A percentile compares a stretch with the other conserved stretches of the same genome.
Evolutionary conservation across 2,888 invertebrate genomes (phyloP).

Genomic region (Ophioninae sp.): DNA sequence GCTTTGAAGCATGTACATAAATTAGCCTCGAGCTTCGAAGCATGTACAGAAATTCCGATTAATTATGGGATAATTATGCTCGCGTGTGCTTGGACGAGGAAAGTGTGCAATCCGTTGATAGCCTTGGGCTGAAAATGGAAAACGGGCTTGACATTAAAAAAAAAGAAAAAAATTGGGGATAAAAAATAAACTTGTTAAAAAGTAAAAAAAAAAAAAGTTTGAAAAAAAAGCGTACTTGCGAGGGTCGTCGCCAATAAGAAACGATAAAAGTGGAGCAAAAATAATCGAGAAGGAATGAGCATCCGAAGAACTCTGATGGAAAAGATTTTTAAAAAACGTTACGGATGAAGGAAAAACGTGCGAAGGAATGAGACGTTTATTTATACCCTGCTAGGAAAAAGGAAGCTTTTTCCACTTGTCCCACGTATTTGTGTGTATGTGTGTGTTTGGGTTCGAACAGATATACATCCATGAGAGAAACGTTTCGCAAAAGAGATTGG

Average conservation of each 20-base stretch:
- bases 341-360: conserved; percentile 33
- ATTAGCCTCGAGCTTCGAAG: too few relatives aligned
- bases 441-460: background rate
- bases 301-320: conserved; percentile 30
- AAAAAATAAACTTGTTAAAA: too few relatives aligned
- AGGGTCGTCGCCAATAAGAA: conserved; percentile 21
- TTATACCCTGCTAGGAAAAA: conserved; percentile 22
- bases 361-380: conserved; percentile 24
- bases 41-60: conserved; percentile 36
- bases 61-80: conserved; percentile 57
- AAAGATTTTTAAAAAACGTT: conserved; percentile 20
- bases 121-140: background rate
- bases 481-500: conserved; percentile 49
- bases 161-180: background rate
- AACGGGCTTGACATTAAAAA: background rate
- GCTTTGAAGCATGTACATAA: too few relatives aligned
- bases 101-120: conserved; percentile 39
- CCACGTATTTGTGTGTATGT: background rate
- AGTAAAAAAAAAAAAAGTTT: conserved; percentile 14
- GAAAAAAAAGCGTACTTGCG: conserved; percentile 26
- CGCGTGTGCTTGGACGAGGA: conserved; percentile 47
- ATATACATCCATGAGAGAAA: conserved; percentile 36
- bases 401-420: conserved; percentile 28
- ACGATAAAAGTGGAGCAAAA: conserved; percentile 20
- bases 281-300: conserved; percentile 46